Percentiles rank a stretch among this genome's conserved stretches.
Evolutionary conservation across 2,113 vertebrate genomes (phyloP).

Genomic region (Charadrius vociferus): DNA sequence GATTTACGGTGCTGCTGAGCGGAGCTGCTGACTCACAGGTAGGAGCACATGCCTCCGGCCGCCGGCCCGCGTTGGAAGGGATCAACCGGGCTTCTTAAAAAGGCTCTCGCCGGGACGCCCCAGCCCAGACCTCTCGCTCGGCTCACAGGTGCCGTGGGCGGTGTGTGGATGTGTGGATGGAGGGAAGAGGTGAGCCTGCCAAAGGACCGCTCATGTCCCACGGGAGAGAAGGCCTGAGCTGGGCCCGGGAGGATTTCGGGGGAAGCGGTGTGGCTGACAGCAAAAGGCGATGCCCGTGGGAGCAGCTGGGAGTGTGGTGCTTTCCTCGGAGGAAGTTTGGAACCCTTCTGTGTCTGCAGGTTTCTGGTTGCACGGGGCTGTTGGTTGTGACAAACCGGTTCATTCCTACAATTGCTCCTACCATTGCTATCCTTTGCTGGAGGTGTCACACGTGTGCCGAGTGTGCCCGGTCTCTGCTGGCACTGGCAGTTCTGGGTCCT

Average conservation of each 20-base stretch:
- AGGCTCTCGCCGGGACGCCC: neutral
- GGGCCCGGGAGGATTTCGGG: neutral
- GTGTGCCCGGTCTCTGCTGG: accelerated
- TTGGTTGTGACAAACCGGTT: neutral
- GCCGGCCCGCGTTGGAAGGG: neutral
- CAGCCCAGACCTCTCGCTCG: neutral
- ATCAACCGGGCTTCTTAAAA: slow-evolving; percentile 12
- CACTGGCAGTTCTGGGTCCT: accelerated
- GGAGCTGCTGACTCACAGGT: slow-evolving; percentile 67
- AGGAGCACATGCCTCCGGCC: slow-evolving; percentile 5
- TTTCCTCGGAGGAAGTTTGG: neutral
- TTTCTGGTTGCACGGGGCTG: neutral
- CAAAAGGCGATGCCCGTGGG: neutral
- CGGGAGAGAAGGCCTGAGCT: accelerated
- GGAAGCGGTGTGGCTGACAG: neutral
- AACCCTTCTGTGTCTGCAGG: neutral
- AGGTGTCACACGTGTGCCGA: neutral
- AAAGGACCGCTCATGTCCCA: accelerated
- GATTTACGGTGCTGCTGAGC: slow-evolving; percentile 28
- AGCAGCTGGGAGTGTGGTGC: neutral
- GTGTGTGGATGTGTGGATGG: slow-evolving; percentile 14
- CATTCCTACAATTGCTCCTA: neutral
- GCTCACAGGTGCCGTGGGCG: neutral
- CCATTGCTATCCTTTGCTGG: neutral
- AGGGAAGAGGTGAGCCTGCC: slow-evolving; percentile 39